These are phyloP conservation scores for Adrianichthys oophorus DNA, from an alignment of 2,797 vertebrate species.

Conservation along the genomic window DNA sequence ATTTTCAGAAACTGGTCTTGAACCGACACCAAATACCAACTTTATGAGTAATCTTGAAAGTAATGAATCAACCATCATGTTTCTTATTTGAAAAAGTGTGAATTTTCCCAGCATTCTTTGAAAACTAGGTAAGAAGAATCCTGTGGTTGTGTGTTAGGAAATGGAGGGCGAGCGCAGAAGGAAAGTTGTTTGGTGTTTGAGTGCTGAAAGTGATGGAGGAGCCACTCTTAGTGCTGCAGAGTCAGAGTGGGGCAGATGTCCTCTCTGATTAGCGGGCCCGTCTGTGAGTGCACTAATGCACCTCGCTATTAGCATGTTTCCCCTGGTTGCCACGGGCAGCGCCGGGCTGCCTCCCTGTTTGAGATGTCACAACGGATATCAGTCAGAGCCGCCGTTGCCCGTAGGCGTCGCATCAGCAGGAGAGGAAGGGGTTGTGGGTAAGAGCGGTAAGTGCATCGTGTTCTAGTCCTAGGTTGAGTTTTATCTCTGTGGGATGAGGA, in stretches of 20 bases:
- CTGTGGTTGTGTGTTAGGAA: too few relatives aligned
- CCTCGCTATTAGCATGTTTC: conserved; percentile 80
- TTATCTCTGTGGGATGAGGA: conserved; percentile 48
- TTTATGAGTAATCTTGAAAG: too few relatives aligned
- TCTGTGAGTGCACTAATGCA: conserved; percentile 78
- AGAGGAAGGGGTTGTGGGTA: conserved; percentile 23
- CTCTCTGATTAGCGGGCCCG: conserved; percentile 63
- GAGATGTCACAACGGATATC: conserved; percentile 75
- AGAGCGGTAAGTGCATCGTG: conserved; percentile 49
- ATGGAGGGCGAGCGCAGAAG: too few relatives aligned
- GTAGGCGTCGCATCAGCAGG: conserved; percentile 41
- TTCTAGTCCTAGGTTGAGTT: conserved; percentile 52
- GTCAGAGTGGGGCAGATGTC: conserved; percentile 58
- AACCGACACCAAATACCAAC: too few relatives aligned
- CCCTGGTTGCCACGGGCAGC: conserved; percentile 77
- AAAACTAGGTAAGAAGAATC: too few relatives aligned
- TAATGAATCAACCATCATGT: too few relatives aligned
- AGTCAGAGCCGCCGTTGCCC: conserved; percentile 62
- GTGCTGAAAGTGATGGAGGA: conserved; percentile 46
- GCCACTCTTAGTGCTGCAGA: conserved; percentile 32
- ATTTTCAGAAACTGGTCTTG: too few relatives aligned
- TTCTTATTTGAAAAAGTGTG: too few relatives aligned
- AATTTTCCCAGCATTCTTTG: too few relatives aligned
- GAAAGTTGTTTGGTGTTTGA: conserved; percentile 8
- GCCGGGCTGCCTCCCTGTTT: conserved; percentile 53